Evolutionary conservation across 2,888 invertebrate species (phyloP).

Genomic region (Aphelenchoides bicaudatus): DNA sequence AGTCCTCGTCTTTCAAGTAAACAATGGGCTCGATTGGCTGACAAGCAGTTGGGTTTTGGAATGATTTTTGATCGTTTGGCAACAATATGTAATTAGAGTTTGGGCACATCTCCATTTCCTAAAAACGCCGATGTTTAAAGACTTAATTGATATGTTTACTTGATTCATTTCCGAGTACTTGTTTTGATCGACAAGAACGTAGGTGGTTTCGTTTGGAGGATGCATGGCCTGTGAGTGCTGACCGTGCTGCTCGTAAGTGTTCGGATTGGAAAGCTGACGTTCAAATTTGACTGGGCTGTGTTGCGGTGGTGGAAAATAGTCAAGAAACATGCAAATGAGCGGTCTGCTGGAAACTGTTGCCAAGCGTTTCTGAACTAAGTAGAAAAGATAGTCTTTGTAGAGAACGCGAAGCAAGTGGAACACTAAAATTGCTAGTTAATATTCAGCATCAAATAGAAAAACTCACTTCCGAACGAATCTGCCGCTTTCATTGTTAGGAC

Average conservation of each 20-base stretch:
- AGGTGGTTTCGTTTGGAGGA: conserved; percentile 7
- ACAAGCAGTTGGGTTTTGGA: too few relatives aligned
- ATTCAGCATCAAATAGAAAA: too few relatives aligned
- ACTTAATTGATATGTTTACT: not conserved
- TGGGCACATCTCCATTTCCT: conserved; percentile 6
- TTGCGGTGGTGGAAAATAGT: conserved; percentile 6
- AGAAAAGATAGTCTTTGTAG: conserved; percentile 99
- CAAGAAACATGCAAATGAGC: not conserved
- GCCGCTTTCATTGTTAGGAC: conserved; percentile 92
- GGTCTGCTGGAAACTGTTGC: not conserved
- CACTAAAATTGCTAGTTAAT: too few relatives aligned
- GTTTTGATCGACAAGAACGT: conserved; percentile 24
- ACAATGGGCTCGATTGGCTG: conserved; percentile 18
- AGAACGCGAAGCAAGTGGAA: conserved; percentile 94
- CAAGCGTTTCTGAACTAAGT: conserved; percentile 86
- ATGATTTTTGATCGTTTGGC: too few relatives aligned
- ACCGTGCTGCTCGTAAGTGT: too few relatives aligned
- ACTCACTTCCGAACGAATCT: conserved; percentile 94
- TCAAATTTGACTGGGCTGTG: too few relatives aligned
- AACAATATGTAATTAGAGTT: too few relatives aligned
- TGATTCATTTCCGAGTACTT: conserved; percentile 4
- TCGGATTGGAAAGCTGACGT: not conserved
- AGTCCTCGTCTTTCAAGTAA: conserved; percentile 23
- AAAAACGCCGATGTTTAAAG: not conserved
- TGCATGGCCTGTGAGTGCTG: too few relatives aligned